These are phyloP conservation scores for Cyclophora punctaria DNA, from an alignment of 2,888 invertebrate genomes.

Conservation along the genomic window DNA sequence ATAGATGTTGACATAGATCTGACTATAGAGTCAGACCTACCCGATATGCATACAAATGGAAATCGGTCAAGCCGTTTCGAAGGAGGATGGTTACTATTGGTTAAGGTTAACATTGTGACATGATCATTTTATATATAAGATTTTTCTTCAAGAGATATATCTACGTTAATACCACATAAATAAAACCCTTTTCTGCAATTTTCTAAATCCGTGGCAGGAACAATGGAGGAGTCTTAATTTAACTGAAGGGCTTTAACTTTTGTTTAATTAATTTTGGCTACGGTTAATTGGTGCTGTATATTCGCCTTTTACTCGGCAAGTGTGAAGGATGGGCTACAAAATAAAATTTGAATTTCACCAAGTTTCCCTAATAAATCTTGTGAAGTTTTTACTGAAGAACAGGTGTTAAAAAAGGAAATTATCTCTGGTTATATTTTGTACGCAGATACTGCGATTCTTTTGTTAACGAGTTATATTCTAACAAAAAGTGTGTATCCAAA, in stretches of 20 bases:
- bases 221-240: conserved; percentile 25
- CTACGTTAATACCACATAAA: too few species aligned
- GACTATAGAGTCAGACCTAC: too few species aligned
- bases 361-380: conserved; percentile 1
- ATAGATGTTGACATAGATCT: too few species aligned
- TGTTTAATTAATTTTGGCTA: conserved; percentile 28
- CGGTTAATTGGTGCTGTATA: conserved; percentile 23
- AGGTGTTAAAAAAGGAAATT: neutral
- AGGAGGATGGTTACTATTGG: too few species aligned
- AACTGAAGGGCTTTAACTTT: conserved; percentile 27
- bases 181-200: conserved; percentile 4
- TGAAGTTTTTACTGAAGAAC: neutral
- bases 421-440: neutral
- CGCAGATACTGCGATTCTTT: too few species aligned
- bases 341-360: conserved; percentile 17
- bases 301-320: conserved; percentile 8
- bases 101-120: too few species aligned
- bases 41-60: too few species aligned
- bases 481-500: too few species aligned
- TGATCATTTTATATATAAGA: too few species aligned
- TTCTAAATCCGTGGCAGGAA: conserved; percentile 10
- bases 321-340: conserved; percentile 16
- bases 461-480: too few species aligned
- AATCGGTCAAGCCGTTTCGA: too few species aligned
- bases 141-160: too few species aligned